These are phyloP conservation scores for Macaca nemestrina DNA, from an alignment of 2,113 vertebrate genomes.

Conservation along the genomic window DNA sequence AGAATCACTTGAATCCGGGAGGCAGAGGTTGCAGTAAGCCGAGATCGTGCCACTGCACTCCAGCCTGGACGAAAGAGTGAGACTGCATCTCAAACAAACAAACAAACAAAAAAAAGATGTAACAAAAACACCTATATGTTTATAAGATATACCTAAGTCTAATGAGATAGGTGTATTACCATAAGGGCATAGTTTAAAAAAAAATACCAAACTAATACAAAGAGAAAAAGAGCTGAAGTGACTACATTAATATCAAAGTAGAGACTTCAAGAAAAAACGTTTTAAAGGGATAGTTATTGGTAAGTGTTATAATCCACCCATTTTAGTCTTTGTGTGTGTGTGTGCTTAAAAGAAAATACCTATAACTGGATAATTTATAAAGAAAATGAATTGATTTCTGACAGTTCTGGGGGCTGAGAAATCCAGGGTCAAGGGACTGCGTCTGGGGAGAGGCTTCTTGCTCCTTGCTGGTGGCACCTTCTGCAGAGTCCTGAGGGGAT, in stretches of 20 bases:
- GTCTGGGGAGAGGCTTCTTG: background rate
- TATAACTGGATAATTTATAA: background rate
- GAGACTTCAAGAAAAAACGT: background rate
- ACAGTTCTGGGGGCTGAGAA: background rate
- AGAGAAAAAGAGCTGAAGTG: background rate
- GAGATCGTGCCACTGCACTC: too few species aligned
- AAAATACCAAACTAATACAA: slow-evolving; percentile 1
- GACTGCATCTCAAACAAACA: too few species aligned
- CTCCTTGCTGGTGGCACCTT: background rate
- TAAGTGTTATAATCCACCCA: background rate
- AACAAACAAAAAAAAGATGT: background rate
- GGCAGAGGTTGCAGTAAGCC: too few species aligned
- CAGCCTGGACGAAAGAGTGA: too few species aligned
- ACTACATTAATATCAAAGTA: background rate
- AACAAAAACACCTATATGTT: background rate
- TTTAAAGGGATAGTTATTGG: background rate
- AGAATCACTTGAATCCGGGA: too few species aligned
- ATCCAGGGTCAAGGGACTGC: background rate
- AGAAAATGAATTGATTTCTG: background rate
- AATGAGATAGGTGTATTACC: background rate
- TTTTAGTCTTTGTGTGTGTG: too few species aligned
- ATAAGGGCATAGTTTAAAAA: background rate
- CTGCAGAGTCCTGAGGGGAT: background rate
- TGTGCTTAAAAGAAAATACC: too few species aligned
- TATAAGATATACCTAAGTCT: background rate